Base-by-base conservation (phyloP, 2,113 vertebrate species). In the Pygathrix nemaeus region DNA sequence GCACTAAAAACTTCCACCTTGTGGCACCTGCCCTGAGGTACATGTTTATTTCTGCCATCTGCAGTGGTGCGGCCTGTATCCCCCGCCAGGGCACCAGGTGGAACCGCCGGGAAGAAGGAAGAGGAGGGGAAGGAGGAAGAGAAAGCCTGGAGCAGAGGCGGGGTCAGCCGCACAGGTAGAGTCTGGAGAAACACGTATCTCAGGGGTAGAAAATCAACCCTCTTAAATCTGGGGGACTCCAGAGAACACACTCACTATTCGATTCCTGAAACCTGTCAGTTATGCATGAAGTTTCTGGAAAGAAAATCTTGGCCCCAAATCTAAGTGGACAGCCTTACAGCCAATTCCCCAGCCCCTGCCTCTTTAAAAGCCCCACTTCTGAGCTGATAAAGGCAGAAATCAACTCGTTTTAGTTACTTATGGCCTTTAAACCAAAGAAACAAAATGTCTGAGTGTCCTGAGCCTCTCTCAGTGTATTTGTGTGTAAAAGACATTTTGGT, bases 31-130 rank as follows among this genome's bases (percentile, higher is more conserved):
- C 93, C 94, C 75, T 38, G 96, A 96, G 90, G 94, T 93, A 90
- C 95, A 9, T 97, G 95, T 97, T 98, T 97, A 98, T 98, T 98
- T 98, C 98, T 98, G 97, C 98, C 97, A 85, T 95, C 80, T 84
- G 84, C 86, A 97, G 98, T 94, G 97, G 96, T 1, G 83, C 95
- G 96, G 95, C 97, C 97, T 97, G 95, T 97, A 98, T 96, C 93
- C 97, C 98, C 97, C 97, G 89, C 95, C 95, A 95, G 97, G 97
- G 90, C 96, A 97, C 52, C 23, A 40, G 82, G 96, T 97, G 96
- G 97, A 97, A 97, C 90, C 9, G 2, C 21, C 0, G 11, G 27
- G 4, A 64, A 30, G 61, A 8, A 61, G 98, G 94, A 0, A 61
- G 59, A 61, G 4, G 25, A 13, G 59, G 25, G 57, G 97, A 97